Base-by-base conservation (phyloP, 1,140 invertebrate genomes). In the Drosophila kurseongensis region DNA sequence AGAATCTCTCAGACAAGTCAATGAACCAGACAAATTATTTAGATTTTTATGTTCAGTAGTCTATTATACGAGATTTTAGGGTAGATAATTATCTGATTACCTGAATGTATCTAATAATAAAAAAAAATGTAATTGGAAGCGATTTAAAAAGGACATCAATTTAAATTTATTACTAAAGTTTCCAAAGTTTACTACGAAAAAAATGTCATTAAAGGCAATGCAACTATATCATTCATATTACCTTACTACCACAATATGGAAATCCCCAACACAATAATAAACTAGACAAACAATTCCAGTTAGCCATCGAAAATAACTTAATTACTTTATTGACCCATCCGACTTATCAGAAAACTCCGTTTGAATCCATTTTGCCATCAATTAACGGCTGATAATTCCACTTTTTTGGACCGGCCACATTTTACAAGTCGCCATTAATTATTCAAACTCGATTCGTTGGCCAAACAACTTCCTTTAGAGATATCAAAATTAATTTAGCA, bases 401-500 rank as follows among this genome's bases (percentile, higher is more conserved):
- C 27, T 36, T 58, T 47, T 72, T 51, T 55, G 51, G 75, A 55
- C n/a, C 36, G 51, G 72, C 77, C 75, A 85, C 81, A 65, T 73
- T 72, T 66, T 72, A 58, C 68, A 16, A 36, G 52, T 71, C 29
- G 29, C 61, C 50, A 77, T 73, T 62, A 77, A 81, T 81, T 81
- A 67, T 75, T 57, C 69, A 78, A 61, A 63, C 72, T 55, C 32
- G 73, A 52, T 56, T 55, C 51, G 59, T 41, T 54, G 51, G 56
- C 27, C 55, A 69, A 48, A 60, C 65, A 52, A 63, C 59, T 78
- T 79, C 75, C 55, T 62, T 57, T 58, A 45, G 54, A 67, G 48
- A 56, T 80, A 79, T 73, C 60, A 54, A 57, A 80, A 67, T 89
- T 83, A 65, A 88, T 83, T 86, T 88, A 66, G 78, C 55, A 56